Evolutionary conservation across 2,888 invertebrate genomes (phyloP).

Genomic region (Creontiades dilutus): DNA sequence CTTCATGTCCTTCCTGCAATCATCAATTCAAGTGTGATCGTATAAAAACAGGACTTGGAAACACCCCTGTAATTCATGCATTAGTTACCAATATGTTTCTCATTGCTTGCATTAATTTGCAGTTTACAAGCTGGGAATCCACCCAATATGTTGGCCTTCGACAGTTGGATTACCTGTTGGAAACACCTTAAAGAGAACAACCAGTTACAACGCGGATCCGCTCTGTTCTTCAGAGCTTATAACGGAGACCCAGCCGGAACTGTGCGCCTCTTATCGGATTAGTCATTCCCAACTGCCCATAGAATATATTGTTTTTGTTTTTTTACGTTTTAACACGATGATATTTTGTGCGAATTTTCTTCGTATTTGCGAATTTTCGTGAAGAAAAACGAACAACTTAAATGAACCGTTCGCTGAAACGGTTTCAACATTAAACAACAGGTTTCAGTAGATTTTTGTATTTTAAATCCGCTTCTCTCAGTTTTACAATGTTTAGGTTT

Average conservation of each 20-base stretch:
- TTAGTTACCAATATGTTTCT: too few relatives aligned
- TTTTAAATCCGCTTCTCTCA: too few relatives aligned
- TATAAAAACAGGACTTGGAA: too few relatives aligned
- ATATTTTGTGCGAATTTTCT: neutral
- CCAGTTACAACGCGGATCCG: conserved; percentile 55
- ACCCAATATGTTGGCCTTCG: conserved; percentile 90
- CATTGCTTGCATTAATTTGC: conserved; percentile 48
- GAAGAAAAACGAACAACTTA: neutral
- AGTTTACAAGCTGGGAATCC: conserved; percentile 90
- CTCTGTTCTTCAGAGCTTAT: conserved; percentile 56
- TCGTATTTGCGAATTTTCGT: neutral
- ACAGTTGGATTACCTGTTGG: conserved; percentile 90
- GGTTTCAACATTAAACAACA: too few relatives aligned
- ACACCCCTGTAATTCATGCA: too few relatives aligned
- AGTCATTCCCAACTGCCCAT: neutral
- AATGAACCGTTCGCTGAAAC: too few relatives aligned
- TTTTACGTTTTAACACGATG: neutral
- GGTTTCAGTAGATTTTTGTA: too few relatives aligned
- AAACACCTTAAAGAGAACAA: conserved; percentile 82
- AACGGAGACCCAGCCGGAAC: conserved; percentile 43
- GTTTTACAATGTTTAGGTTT: too few relatives aligned
- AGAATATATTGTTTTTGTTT: neutral
- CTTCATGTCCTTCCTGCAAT: too few relatives aligned
- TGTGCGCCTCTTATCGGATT: neutral
- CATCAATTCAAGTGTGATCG: too few relatives aligned